phyloP scores from a whole-genome alignment of 2,113 vertebrate species.

The Gopherus evgoodei region DNA sequence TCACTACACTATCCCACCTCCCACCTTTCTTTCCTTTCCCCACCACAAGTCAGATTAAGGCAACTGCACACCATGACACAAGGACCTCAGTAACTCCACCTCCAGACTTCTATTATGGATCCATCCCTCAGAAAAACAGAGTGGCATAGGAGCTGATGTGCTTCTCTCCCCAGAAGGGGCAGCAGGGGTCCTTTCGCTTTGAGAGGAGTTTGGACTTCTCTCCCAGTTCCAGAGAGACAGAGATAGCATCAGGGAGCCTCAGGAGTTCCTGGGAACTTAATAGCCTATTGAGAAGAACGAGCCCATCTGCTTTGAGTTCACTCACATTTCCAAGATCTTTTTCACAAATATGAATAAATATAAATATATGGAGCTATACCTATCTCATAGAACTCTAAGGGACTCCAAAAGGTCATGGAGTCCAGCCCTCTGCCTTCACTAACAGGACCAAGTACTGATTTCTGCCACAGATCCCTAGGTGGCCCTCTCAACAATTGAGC shows the following conservation, averaged over 20 bases:
- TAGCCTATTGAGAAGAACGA: neutral
- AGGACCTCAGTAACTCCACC: neutral
- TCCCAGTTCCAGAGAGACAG: conserved; percentile 45
- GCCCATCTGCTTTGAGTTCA: neutral
- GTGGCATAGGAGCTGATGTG: neutral
- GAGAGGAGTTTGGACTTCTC: conserved; percentile 25
- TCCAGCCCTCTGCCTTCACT: too few species aligned
- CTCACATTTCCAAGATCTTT: neutral
- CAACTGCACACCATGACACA: neutral
- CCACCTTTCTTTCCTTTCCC: neutral
- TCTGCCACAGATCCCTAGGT: too few species aligned
- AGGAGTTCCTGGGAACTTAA: neutral
- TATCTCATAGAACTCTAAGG: too few species aligned
- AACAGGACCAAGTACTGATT: too few species aligned
- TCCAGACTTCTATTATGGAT: neutral
- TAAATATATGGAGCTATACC: too few species aligned
- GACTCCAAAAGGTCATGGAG: too few species aligned
- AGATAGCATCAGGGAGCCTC: conserved; percentile 21
- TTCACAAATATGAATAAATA: neutral
- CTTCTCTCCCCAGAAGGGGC: conserved; percentile 14
- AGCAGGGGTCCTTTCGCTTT: neutral
- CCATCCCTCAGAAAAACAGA: neutral
- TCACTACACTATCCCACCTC: neutral
- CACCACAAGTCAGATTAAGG: conserved; percentile 6
- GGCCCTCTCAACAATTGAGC: too few species aligned